Conservation (phyloP, 1,140 invertebrate genomes). For the Rhyacophila brunnea region DNA sequence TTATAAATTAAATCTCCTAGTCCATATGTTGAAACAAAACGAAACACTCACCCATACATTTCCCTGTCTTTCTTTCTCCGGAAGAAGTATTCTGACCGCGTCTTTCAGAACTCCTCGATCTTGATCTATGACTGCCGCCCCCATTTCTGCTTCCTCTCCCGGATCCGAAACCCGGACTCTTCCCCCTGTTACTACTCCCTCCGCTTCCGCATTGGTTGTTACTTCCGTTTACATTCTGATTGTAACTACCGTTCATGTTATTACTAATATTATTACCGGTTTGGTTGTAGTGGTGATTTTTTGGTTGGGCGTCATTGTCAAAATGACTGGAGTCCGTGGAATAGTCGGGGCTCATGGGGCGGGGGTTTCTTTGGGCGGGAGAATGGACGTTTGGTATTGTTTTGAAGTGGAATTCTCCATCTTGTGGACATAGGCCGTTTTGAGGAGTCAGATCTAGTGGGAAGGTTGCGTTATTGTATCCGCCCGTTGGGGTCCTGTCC, state of each 20-base stretch:
- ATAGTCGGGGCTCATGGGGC: conserved; percentile 29
- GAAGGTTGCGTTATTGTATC: conserved; percentile 15
- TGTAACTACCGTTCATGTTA: background rate
- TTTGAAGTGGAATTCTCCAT: background rate
- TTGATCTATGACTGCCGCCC: conserved; percentile 26
- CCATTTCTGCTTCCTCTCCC: conserved; percentile 25
- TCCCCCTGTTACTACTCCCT: conserved; percentile 20
- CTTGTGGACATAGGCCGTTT: conserved; percentile 12
- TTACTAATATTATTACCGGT: background rate
- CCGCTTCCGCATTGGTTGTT: background rate
- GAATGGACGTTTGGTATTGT: background rate
- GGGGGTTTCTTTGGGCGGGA: background rate
- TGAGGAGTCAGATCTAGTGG: conserved; percentile 8
- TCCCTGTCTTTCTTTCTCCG: conserved; percentile 27
- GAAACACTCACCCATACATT: conserved; percentile 15
- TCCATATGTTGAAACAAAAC: background rate
- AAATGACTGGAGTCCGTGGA: conserved; percentile 29
- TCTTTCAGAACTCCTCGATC: conserved; percentile 29
- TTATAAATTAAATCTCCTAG: background rate
- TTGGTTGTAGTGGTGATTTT: conserved; percentile 1
- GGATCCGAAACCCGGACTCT: conserved; percentile 20
- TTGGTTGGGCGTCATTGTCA: conserved; percentile 27
- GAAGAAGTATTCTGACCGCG: conserved; percentile 22
- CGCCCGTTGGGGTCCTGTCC: conserved; percentile 3
- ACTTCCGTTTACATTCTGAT: background rate